A percentile compares a stretch with the other conserved stretches of the same genome.
Conservation (phyloP, 2,113 vertebrate genomes). For the Plectropomus leopardus region DNA sequence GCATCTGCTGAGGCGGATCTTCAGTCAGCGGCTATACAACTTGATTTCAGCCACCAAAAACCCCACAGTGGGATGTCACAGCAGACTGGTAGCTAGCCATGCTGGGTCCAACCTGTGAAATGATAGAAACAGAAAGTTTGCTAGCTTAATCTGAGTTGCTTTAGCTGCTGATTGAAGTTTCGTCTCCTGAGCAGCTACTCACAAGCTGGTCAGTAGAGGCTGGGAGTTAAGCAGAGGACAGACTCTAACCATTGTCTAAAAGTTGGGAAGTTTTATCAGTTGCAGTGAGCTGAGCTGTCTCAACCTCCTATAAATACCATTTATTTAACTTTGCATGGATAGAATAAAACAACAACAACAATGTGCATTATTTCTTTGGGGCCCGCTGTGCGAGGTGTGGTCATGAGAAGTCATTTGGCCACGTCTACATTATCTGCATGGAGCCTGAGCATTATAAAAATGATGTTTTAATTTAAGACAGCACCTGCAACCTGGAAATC, state of each 20-base stretch:
- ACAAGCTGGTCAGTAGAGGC: too few species aligned
- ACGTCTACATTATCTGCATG: background rate
- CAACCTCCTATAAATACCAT: background rate
- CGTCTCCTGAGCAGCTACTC: too few species aligned
- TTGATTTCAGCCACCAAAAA: too few species aligned
- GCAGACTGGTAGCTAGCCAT: too few species aligned
- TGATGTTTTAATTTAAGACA: constrained; percentile 5
- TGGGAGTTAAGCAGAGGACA: too few species aligned
- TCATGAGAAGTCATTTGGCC: background rate
- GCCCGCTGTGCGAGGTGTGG: background rate
- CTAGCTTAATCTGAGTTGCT: too few species aligned
- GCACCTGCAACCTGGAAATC: background rate
- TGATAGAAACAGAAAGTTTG: too few species aligned
- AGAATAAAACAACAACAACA: background rate
- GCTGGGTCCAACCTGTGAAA: too few species aligned
- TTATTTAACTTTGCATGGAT: background rate
- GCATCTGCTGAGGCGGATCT: too few species aligned
- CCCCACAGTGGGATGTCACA: too few species aligned
- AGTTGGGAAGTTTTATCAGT: background rate
- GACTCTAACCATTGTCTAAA: background rate
- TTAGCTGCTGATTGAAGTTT: too few species aligned
- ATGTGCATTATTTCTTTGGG: constrained; percentile 1
- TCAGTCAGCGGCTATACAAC: too few species aligned
- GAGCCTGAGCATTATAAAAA: background rate
- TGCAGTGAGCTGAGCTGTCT: background rate